A percentile compares a stretch with the other conserved stretches of the same genome.
Conservation (phyloP, 2,888 invertebrate species). For the Erannis defoliaria region DNA sequence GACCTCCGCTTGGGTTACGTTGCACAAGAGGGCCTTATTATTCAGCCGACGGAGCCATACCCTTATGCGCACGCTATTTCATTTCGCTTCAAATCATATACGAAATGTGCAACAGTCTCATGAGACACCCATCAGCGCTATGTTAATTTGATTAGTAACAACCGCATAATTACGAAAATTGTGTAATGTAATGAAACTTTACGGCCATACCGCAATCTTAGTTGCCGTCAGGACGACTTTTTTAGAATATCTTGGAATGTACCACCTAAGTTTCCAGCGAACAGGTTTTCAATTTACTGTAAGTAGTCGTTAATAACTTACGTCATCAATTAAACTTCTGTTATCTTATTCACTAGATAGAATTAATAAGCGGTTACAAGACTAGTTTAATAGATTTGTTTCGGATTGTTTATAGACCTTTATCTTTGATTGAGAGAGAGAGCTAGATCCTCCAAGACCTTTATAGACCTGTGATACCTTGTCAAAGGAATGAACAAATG, state of each 20-base stretch:
- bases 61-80: constrained; percentile 55
- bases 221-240: neutral
- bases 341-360: constrained; percentile 26
- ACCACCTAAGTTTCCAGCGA: neutral
- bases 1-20: constrained; percentile 69
- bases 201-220: neutral
- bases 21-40: constrained; percentile 71
- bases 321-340: constrained; percentile 27
- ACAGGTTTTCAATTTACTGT: constrained; percentile 9
- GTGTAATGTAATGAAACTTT: neutral
- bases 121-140: constrained; percentile 37
- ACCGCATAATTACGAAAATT: neutral
- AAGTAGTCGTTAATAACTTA: constrained; percentile 1
- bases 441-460: too few relatives aligned
- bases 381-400: constrained; percentile 56
- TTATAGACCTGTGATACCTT: too few relatives aligned
- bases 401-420: constrained; percentile 50
- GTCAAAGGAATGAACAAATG: neutral
- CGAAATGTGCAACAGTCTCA: constrained; percentile 44
- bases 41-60: constrained; percentile 63
- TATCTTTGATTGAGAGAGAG: too few relatives aligned
- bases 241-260: neutral
- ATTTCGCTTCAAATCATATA: constrained; percentile 60
- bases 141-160: constrained; percentile 28
- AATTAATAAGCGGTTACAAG: constrained; percentile 33